phyloP scores from a whole-genome alignment of 2,888 invertebrate species.

The Agriopis aurantiaria region DNA sequence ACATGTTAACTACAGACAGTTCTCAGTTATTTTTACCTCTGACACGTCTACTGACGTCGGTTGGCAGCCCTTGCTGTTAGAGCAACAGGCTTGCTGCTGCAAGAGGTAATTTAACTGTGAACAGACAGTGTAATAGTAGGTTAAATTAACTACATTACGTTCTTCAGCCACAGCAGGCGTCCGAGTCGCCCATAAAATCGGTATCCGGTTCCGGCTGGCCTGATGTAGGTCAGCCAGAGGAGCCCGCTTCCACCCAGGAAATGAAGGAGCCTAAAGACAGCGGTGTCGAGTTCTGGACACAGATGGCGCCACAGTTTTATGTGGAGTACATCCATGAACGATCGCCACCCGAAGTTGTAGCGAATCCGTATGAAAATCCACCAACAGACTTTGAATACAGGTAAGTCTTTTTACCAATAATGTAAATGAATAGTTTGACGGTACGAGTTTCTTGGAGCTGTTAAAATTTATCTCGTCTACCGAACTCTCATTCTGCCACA shows the following conservation, averaged over 20 bases:
- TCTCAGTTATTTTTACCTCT: too few relatives aligned
- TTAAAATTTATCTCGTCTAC: too few relatives aligned
- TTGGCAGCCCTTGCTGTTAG: too few relatives aligned
- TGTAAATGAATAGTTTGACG: neutral
- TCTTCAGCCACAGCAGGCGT: neutral
- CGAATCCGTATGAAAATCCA: conserved; percentile 71
- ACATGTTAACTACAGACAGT: too few relatives aligned
- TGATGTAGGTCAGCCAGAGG: conserved; percentile 35
- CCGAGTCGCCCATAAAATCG: neutral
- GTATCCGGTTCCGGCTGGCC: neutral
- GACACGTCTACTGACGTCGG: too few relatives aligned
- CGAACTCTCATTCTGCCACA: too few relatives aligned
- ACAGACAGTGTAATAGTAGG: too few relatives aligned
- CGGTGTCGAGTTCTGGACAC: conserved; percentile 60
- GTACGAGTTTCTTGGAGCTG: too few relatives aligned
- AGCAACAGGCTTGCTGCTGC: too few relatives aligned
- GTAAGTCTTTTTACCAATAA: conserved; percentile 48
- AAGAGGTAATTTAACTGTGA: too few relatives aligned
- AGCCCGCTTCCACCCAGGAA: conserved; percentile 15
- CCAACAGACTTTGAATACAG: conserved; percentile 75
- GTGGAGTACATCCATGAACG: conserved; percentile 69
- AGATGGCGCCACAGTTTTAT: conserved; percentile 65
- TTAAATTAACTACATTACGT: too few relatives aligned
- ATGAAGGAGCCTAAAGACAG: conserved; percentile 41
- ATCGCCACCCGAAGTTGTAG: conserved; percentile 53